Evolutionary conservation across 2,888 invertebrate genomes (phyloP), one percentile per base, ranked within the genome.

Genomic region (Tuta absoluta): DNA sequence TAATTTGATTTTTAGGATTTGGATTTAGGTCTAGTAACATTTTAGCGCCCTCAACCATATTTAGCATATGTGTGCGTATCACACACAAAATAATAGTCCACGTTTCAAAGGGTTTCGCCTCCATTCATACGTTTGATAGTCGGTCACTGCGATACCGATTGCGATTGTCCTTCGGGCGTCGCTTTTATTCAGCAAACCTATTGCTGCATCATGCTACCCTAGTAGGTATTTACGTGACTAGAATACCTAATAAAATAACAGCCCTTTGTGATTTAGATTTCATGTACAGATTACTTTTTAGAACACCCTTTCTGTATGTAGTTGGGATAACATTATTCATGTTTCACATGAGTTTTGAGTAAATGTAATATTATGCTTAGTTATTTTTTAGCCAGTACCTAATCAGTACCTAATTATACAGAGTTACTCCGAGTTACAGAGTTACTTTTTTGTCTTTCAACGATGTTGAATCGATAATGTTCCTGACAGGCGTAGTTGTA

Each of bases 51-150:
- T 51, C 62, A 63, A 11, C 37, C 41, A 41, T 53, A 48, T 49
- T 65, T 65, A 66, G 63, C 65, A 66, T 73, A 68, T 63, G 67
- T 65, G 68, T 62, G 58, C 58, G 58, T 59, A 19, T 10, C 64
- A 61, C 65, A 63, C 66, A 7, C 59, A 60, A 19, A 11, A 33
- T 33, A 53, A 57, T n/a, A n/a, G 37, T 38, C 38, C 17, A 48
- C 66, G 63, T 48, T 41, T 48, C 38, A 38, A 17, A 70, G 70
- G 75, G 71, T 71, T 75, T 71, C 68, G 71, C 68, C 69, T 71
- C 63, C 63, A 70, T 69, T 72, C 69, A 73, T 64, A 65, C 70
- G 66, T 51, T 69, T 71, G 73, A 71, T 69, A 73, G 67, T 71
- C 73, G 73, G 75, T 71, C 74, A 73, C 66, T 71, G 66, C 67